These are phyloP conservation scores for Protobothrops mucrosquamatus DNA, from an alignment of 2,113 vertebrate genomes.

Conservation along the genomic window DNA sequence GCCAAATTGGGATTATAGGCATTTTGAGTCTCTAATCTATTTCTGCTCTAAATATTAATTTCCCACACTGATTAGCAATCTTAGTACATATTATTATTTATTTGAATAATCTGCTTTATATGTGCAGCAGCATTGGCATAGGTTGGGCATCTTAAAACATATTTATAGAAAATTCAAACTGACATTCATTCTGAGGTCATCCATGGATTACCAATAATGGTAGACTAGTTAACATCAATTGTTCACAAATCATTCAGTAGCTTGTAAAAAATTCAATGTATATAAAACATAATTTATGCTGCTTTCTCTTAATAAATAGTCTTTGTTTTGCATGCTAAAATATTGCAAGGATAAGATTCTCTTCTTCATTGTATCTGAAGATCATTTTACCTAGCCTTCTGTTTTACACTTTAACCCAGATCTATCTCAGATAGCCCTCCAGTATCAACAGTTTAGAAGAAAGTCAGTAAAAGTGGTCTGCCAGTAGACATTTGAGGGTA, in stretches of 20 bases:
- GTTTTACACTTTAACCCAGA: not conserved
- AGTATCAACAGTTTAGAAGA: not conserved
- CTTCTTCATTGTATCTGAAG: not conserved
- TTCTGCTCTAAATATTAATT: constrained; percentile 5
- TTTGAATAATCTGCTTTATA: not conserved
- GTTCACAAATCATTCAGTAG: constrained; percentile 46
- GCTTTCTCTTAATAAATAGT: constrained; percentile 14
- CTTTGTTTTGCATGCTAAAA: constrained; percentile 45
- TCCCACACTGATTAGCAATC: not conserved
- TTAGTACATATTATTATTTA: not conserved
- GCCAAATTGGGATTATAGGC: not conserved
- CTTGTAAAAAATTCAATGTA: constrained; percentile 49
- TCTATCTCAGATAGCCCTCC: not conserved
- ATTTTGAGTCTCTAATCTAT: constrained; percentile 20
- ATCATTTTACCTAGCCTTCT: not conserved
- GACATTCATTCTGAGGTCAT: constrained; percentile 59
- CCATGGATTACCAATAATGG: constrained; percentile 34
- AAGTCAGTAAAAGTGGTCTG: not conserved
- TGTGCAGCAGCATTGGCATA: constrained; percentile 33
- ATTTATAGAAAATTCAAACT: constrained; percentile 15
- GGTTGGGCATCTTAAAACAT: constrained; percentile 20
- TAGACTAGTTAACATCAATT: constrained; percentile 63
- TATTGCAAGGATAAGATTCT: constrained; percentile 19
- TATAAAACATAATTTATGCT: constrained; percentile 49
- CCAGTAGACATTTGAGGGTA: not conserved